phyloP scores from a whole-genome alignment of 1,140 invertebrate species.

The Coenobita brevimanus region DNA sequence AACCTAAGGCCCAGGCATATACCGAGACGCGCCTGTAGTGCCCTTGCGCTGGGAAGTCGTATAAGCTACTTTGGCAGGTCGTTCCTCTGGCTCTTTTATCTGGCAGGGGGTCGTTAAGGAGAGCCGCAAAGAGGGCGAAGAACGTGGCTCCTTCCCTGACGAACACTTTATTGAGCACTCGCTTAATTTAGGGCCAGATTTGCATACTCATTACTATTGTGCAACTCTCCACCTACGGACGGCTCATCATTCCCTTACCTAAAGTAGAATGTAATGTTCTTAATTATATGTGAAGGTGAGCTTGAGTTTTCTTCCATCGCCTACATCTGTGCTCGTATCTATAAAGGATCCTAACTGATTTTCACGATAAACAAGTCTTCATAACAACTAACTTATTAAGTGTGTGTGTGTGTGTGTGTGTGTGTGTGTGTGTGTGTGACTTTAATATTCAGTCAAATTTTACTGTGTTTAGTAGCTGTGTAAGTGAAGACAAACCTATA shows the following conservation, averaged over 20 bases:
- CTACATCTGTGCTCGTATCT: not conserved
- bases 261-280: conserved; percentile 36
- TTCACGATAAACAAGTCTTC: too few relatives aligned
- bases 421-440: too few relatives aligned
- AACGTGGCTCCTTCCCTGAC: conserved; percentile 37
- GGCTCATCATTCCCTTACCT: conserved; percentile 42
- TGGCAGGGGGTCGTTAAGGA: conserved; percentile 44
- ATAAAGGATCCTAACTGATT: not conserved
- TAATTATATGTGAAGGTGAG: conserved; percentile 41
- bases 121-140: conserved; percentile 35
- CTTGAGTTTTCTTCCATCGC: conserved; percentile 12
- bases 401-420: too few relatives aligned
- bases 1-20: too few relatives aligned
- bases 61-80: conserved; percentile 60
- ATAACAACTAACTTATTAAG: too few relatives aligned
- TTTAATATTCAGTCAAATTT: too few relatives aligned
- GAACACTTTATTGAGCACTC: conserved; percentile 58
- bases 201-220: conserved; percentile 64
- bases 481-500: too few relatives aligned
- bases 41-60: conserved; percentile 37
- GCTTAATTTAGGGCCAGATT: conserved; percentile 60
- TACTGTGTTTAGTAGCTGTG: too few relatives aligned
- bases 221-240: not conserved
- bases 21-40: not conserved
- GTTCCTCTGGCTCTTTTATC: conserved; percentile 50